Percentiles rank a stretch among this genome's conserved stretches.
Conservation (phyloP, 2,113 vertebrate genomes). For the Gymnogyps californianus region DNA sequence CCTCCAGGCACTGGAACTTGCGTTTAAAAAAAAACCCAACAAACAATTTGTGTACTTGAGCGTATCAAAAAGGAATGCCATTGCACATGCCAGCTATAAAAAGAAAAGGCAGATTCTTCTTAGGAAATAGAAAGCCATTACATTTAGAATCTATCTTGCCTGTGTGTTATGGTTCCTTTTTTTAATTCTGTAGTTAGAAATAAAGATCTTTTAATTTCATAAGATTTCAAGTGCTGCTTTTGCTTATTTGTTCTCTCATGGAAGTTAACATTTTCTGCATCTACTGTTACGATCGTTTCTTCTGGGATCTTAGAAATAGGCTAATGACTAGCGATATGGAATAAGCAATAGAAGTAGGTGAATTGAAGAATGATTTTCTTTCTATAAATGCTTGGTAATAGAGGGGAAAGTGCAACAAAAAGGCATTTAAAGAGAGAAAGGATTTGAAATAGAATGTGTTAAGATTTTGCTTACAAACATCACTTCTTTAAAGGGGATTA, state of each 20-base stretch:
- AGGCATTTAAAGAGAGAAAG: neutral
- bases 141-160: neutral
- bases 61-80: neutral
- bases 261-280: neutral
- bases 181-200: neutral
- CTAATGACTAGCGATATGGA: neutral
- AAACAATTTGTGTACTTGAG: neutral
- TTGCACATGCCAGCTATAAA: neutral
- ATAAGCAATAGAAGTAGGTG: neutral
- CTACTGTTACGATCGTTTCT: neutral
- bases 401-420: conserved; percentile 29
- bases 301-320: neutral
- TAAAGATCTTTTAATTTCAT: neutral
- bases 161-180: neutral
- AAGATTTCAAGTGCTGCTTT: neutral
- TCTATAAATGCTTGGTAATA: neutral
- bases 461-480: neutral
- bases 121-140: neutral
- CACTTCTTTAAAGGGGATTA: neutral
- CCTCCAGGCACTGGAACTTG: neutral
- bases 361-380: neutral
- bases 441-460: neutral
- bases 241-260: neutral
- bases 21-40: neutral
- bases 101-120: neutral